Percentiles rank a stretch among this genome's conserved stretches.
phyloP scores from a whole-genome alignment of 2,797 vertebrate genomes.

The Scolopax bukidnonensis region DNA sequence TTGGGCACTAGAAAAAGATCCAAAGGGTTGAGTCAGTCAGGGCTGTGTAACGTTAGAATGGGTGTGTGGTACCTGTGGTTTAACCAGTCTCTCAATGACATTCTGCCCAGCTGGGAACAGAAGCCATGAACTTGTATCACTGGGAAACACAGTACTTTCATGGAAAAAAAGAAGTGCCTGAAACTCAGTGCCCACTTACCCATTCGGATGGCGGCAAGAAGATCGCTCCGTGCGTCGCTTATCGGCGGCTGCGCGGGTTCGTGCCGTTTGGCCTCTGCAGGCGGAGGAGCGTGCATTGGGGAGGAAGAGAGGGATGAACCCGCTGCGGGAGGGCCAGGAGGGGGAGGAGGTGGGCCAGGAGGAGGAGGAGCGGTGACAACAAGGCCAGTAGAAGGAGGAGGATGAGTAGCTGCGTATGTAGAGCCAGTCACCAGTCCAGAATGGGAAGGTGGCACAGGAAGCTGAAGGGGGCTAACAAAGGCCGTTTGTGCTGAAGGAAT shows the following conservation, averaged over 20 bases:
- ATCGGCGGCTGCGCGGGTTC: conserved; percentile 74
- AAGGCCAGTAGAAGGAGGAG: conserved; percentile 80
- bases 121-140: neutral
- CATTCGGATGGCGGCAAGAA: conserved; percentile 97
- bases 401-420: conserved; percentile 78
- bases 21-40: neutral
- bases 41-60: neutral
- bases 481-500: conserved; percentile 95
- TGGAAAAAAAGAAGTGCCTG: rapidly evolving
- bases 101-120: neutral
- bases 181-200: conserved; percentile 76
- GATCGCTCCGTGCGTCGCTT: conserved; percentile 92
- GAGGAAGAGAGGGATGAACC: conserved; percentile 85
- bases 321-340: conserved; percentile 81
- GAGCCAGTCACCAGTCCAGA: conserved; percentile 76
- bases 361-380: conserved; percentile 85
- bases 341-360: conserved; percentile 89
- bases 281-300: conserved; percentile 74
- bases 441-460: conserved; percentile 79
- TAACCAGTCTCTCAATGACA: neutral
- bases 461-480: conserved; percentile 91
- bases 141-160: neutral
- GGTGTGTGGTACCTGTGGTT: neutral
- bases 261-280: conserved; percentile 75
- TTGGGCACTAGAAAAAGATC: neutral